These are phyloP conservation scores for Polyergus mexicanus DNA, from an alignment of 1,140 invertebrate species.

Conservation along the genomic window DNA sequence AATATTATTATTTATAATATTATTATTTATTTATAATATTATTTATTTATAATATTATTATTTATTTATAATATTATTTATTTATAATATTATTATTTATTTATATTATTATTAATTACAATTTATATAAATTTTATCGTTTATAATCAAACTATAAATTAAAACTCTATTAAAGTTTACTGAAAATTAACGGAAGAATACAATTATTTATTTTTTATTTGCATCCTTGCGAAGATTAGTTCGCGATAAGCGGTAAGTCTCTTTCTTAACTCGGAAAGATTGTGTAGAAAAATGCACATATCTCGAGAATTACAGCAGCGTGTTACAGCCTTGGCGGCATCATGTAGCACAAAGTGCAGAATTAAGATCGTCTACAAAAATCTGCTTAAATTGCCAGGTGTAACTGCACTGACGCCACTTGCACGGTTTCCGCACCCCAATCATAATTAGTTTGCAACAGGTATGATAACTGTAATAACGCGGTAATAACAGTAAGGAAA, in stretches of 20 bases:
- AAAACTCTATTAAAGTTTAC: background rate
- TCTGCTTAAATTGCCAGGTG: slow-evolving; percentile 17
- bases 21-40: no score
- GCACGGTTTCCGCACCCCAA: background rate
- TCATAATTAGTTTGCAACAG: slow-evolving; percentile 49
- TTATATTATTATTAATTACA: no score
- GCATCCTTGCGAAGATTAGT: background rate
- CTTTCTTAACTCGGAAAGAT: background rate
- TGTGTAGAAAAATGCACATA: background rate
- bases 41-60: background rate
- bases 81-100: no score
- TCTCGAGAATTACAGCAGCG: background rate
- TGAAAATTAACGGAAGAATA: background rate
- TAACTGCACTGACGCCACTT: background rate
- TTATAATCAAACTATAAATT: background rate
- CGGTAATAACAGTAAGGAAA: slow-evolving; percentile 51
- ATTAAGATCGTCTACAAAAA: slow-evolving; percentile 40
- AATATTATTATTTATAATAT: no score
- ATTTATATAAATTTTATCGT: no score
- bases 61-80: no score
- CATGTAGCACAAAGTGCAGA: background rate
- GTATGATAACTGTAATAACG: slow-evolving; percentile 25
- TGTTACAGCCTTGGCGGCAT: background rate
- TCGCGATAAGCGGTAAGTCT: background rate
- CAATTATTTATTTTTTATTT: background rate